phyloP scores from a whole-genome alignment of 2,888 invertebrate genomes.

The Tipula confusa region DNA sequence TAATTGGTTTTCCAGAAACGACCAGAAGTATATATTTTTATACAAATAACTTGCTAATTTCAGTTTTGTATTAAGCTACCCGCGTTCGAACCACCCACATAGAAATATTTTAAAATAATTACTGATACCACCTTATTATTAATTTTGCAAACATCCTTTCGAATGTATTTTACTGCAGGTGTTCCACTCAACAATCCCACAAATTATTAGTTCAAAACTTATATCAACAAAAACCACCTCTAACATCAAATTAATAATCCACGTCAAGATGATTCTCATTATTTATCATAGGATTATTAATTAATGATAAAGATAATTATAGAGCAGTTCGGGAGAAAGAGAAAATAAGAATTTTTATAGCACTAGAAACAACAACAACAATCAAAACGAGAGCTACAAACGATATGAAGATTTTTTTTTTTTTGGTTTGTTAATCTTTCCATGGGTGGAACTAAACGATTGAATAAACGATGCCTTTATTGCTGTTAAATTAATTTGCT shows the following conservation, averaged over 20 bases:
- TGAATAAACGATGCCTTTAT: slow-evolving; percentile 3
- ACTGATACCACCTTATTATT: too few relatives aligned
- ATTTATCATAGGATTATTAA: slow-evolving; percentile 8
- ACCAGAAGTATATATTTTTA: too few relatives aligned
- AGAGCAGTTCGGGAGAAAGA: background rate
- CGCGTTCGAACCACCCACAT: too few relatives aligned
- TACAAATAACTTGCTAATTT: too few relatives aligned
- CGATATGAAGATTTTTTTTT: background rate
- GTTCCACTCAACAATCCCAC: background rate
- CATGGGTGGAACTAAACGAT: slow-evolving; percentile 27
- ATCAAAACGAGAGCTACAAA: background rate
- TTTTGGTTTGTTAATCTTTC: too few relatives aligned
- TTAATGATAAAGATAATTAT: background rate
- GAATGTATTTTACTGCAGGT: background rate
- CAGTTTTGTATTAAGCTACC: too few relatives aligned
- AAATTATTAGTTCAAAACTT: background rate
- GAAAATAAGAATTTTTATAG: background rate
- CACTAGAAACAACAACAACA: background rate
- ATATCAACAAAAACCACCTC: background rate
- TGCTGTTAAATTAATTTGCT: slow-evolving; percentile 27
- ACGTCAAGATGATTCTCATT: background rate
- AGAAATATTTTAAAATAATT: too few relatives aligned
- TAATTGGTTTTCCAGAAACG: too few relatives aligned
- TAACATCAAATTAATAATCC: background rate
- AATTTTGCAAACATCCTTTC: too few relatives aligned